phyloP scores from a whole-genome alignment of 2,113 vertebrate species.

The Ctenomys sociabilis region DNA sequence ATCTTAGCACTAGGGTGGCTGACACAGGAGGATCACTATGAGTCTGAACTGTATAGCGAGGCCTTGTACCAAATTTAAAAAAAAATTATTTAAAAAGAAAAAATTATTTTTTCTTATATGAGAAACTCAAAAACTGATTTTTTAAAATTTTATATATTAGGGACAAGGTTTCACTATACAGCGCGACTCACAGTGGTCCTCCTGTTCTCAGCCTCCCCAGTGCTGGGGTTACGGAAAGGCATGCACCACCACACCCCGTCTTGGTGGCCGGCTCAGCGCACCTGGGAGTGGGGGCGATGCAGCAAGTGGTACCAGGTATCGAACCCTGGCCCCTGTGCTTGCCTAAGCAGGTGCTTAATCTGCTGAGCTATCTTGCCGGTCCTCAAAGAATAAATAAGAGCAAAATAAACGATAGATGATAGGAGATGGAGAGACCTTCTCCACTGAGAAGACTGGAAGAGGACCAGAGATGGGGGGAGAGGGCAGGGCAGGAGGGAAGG shows the following conservation, averaged over 20 bases:
- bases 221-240: too few species aligned
- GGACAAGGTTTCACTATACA: too few species aligned
- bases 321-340: too few species aligned
- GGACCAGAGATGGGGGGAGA: not conserved
- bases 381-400: not conserved
- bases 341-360: too few species aligned
- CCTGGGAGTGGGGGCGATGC: too few species aligned
- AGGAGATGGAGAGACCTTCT: not conserved
- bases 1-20: not conserved
- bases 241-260: too few species aligned
- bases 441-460: fast-evolving
- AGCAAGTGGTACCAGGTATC: too few species aligned
- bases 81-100: not conserved
- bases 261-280: too few species aligned
- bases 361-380: too few species aligned
- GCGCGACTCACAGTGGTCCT: too few species aligned
- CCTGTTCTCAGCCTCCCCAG: too few species aligned
- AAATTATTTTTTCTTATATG: not conserved
- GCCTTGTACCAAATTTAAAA: not conserved
- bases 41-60: not conserved
- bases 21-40: not conserved
- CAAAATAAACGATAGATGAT: not conserved
- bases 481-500: not conserved
- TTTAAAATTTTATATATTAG: too few species aligned
- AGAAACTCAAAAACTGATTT: not conserved